Conservation (phyloP, 2,113 vertebrate genomes). For the Tragelaphus scriptus region DNA sequence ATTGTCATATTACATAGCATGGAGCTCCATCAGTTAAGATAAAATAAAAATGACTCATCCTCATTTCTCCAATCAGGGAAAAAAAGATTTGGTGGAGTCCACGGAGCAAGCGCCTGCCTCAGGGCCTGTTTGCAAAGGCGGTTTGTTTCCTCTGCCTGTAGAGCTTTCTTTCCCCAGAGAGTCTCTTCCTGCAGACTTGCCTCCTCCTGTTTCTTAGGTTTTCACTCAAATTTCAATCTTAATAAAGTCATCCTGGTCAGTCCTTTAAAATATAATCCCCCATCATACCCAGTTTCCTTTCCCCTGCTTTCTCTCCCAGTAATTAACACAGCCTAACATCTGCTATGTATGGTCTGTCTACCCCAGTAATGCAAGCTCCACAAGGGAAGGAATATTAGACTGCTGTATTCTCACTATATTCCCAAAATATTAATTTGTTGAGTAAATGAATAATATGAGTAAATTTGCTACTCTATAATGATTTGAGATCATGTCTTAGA, state of each 20-base stretch:
- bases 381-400: not conserved
- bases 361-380: not conserved
- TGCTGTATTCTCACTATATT: not conserved
- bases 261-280: not conserved
- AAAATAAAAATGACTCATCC: not conserved
- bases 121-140: not conserved
- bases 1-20: not conserved
- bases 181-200: not conserved
- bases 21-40: not conserved
- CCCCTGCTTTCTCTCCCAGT: not conserved
- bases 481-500: not conserved
- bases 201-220: not conserved
- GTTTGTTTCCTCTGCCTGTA: not conserved
- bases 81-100: not conserved
- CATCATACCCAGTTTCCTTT: not conserved
- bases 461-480: not conserved
- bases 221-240: not conserved
- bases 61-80: not conserved
- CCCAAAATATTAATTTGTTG: not conserved
- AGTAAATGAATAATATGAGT: not conserved
- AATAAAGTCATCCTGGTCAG: not conserved
- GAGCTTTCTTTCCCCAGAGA: not conserved
- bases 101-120: not conserved
- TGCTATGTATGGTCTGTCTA: not conserved
- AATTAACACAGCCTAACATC: not conserved